phyloP scores from a whole-genome alignment of 2,888 invertebrate species.

The Tridacna gigas region DNA sequence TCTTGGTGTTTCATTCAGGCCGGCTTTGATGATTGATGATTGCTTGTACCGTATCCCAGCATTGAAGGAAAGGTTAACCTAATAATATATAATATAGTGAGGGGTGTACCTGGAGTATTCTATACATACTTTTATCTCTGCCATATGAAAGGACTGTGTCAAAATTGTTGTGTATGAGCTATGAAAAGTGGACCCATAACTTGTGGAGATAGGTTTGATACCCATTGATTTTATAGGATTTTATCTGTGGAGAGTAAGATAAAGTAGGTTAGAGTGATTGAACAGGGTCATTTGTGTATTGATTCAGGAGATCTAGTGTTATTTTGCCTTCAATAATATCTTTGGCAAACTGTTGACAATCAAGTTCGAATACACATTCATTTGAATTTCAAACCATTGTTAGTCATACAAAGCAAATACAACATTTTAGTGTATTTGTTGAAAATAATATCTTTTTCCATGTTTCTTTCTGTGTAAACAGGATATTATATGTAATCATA shows the following conservation, averaged over 20 bases:
- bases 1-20: too few species aligned
- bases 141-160: conserved; percentile 25
- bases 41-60: too few species aligned
- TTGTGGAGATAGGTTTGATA: conserved; percentile 5
- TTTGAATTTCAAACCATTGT: too few species aligned
- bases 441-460: too few species aligned
- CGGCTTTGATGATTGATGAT: too few species aligned
- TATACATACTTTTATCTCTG: conserved; percentile 18
- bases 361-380: too few species aligned
- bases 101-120: conserved; percentile 18
- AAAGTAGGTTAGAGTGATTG: not conserved
- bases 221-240: conserved; percentile 14
- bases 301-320: conserved; percentile 4
- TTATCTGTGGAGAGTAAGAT: not conserved
- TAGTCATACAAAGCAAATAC: too few species aligned
- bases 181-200: conserved; percentile 14
- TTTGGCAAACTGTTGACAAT: too few species aligned
- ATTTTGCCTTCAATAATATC: not conserved
- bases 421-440: too few species aligned
- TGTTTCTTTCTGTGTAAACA: too few species aligned
- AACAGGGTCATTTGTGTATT: conserved; percentile 12
- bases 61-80: conserved; percentile 6
- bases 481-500: too few species aligned
- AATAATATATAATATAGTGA: conserved; percentile 21
- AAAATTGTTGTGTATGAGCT: conserved; percentile 27